Base-by-base conservation (phyloP, 2,888 invertebrate species). In the Acrobasis consociella region DNA sequence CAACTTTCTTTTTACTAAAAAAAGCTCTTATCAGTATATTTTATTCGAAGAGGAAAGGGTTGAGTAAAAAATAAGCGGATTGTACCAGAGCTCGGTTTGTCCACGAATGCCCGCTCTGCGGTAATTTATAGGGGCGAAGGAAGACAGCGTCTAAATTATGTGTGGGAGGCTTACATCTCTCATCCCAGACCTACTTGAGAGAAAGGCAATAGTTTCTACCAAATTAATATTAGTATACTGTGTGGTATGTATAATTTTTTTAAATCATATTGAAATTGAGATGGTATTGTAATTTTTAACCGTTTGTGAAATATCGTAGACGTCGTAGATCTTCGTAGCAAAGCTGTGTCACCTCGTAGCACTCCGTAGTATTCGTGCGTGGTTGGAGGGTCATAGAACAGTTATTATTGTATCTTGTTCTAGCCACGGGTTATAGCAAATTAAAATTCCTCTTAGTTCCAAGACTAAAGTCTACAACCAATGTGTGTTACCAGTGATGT, bases 141-240 rank as follows among this genome's bases (percentile, higher is more conserved):
- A 69, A 67, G 65, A 66, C 65, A 66, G 62, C 62, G 49, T 42
- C 66, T 69, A 66, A 69, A 64, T 66, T 69, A 69, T 69, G 67
- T 66, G 67, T 63, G 52, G 62, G 51, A 51, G 60, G 62, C 62
- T 65, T 64, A 58, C 64, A 67, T 69, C 64, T 64, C 64, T 67
- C 69, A 69, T 65, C 62, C 64, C 61, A 58, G 55, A 22, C 10
- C 38, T 11, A 38, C 49, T 16, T 16, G 38, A 49, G 31, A n/a
- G 46, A 46, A 46, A 31, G 9, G 31, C 49, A n/a, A 38, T 50
- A 49, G 50, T 59, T 59, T 59, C 16, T 46, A 58, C 8, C 31
- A 49, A 31, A 58, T 49, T 53, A 52, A 52, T 52, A 52, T n/a
- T 31, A 52, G 52, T 52, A 31, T 17, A 31, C 13, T 49, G 31